Base-by-base conservation (phyloP, 2,888 invertebrate genomes). In the Pseudococcus longispinus region DNA sequence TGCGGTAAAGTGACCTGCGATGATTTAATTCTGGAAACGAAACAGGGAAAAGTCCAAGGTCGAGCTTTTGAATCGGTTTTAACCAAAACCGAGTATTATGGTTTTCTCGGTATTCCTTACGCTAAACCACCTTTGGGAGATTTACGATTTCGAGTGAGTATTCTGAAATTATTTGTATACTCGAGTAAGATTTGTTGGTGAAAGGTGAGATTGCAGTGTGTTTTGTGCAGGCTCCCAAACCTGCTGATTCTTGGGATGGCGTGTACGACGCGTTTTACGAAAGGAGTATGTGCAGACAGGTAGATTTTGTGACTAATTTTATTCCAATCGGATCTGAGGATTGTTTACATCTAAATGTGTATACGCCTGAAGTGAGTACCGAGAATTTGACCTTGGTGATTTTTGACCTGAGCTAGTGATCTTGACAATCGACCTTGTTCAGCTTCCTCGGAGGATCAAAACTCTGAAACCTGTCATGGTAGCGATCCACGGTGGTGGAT, bases 401-500 rank as follows among this genome's bases (percentile, higher is more conserved):
- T 70, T 23, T 4, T 70, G 29, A 13, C 18, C n/a, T 23, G 8
- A 32, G n/a, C 1, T 29, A 18, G 18, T 26, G 0, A 5, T n/a
- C 32, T 9, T n/a, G 13, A 32, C 15, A 13, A n/a, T 77, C 18
- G n/a, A n/a, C 37, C n/a, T 1, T n/a, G 11, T 42, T 37, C 83
- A 84, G 84, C 29, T 32, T 0, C 51, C 84, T 20, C 1, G 20
- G 15, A 60, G n/a, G 37, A 84, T 51, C 18, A 32, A 51, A 23
- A 60, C 32, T 9, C 20, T 37, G 23, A 91, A 93, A 88, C 95
- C 95, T 0, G 95, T 95, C 0, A 91, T 95, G 82, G 92, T 95
- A 85, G 95, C 94, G 92, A 94, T 95, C 89, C 95, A 95, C 89
- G 95, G 95, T 3, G 95, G 95, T 26, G 95, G 94, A 88, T 95